These are phyloP conservation scores for Norana najaformis DNA, from an alignment of 2,888 invertebrate species.

Conservation along the genomic window DNA sequence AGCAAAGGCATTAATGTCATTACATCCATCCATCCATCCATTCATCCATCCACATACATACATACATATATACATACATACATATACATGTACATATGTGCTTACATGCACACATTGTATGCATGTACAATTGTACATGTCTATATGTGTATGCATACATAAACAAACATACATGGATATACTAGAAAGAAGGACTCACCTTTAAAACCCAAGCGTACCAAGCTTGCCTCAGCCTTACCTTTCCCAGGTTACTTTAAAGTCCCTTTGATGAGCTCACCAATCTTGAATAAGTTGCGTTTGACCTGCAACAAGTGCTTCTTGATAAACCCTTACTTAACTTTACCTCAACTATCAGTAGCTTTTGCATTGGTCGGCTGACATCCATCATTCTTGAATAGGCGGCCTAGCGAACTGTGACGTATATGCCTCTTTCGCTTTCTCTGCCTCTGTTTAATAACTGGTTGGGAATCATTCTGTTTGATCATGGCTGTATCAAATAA, in stretches of 20 bases:
- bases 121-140: neutral
- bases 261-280: too few relatives aligned
- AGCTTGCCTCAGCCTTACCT: too few relatives aligned
- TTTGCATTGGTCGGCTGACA: neutral
- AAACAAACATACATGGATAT: neutral
- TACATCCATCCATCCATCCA: too few relatives aligned
- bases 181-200: too few relatives aligned
- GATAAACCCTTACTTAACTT: neutral
- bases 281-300: neutral
- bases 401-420: neutral
- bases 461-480: neutral
- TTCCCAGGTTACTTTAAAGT: too few relatives aligned
- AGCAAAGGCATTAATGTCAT: too few relatives aligned
- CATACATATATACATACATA: neutral
- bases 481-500: neutral
- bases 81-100: too few relatives aligned
- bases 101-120: neutral
- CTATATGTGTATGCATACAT: neutral
- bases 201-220: too few relatives aligned
- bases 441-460: neutral
- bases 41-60: too few relatives aligned
- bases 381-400: neutral
- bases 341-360: neutral
- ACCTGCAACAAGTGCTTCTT: too few relatives aligned
- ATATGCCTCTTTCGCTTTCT: neutral